Evolutionary conservation across 2,797 vertebrate genomes (phyloP).

Genomic region (Sebastes umbrosus): DNA sequence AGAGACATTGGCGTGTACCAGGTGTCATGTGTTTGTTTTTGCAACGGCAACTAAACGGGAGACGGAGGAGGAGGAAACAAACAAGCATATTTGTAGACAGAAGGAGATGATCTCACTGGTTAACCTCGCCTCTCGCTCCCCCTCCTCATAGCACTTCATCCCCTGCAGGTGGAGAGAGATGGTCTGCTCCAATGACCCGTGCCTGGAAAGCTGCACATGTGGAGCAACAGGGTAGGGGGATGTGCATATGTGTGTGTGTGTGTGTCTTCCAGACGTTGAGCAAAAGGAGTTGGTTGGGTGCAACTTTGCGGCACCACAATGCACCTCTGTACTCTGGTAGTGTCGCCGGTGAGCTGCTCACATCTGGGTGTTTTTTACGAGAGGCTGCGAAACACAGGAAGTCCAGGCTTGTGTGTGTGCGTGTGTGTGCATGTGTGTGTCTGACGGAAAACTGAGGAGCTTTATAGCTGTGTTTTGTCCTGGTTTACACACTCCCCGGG

Average conservation of each 20-base stretch:
- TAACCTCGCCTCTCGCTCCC: constrained; percentile 22
- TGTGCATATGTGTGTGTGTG: constrained; percentile 2
- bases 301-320: constrained; percentile 67
- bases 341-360: constrained; percentile 69
- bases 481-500: constrained; percentile 51
- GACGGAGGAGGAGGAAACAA: constrained; percentile 31
- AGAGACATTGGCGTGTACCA: background rate
- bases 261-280: constrained; percentile 21
- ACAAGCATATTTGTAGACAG: constrained; percentile 52
- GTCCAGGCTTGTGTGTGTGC: constrained; percentile 47
- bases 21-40: constrained; percentile 45
- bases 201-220: constrained; percentile 56
- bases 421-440: constrained; percentile 28
- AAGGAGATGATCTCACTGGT: constrained; percentile 70
- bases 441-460: constrained; percentile 67
- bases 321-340: constrained; percentile 73
- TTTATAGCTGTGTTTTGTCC: constrained; percentile 64
- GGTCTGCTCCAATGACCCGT: constrained; percentile 46
- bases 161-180: constrained; percentile 52
- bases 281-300: constrained; percentile 24
- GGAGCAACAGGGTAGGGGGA: constrained; percentile 22
- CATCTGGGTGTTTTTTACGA: constrained; percentile 82
- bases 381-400: constrained; percentile 77
- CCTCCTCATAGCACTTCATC: constrained; percentile 40
- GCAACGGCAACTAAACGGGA: constrained; percentile 23